These are phyloP conservation scores for Lagopus leucura DNA, from an alignment of 2,113 vertebrate genomes.

Conservation along the genomic window DNA sequence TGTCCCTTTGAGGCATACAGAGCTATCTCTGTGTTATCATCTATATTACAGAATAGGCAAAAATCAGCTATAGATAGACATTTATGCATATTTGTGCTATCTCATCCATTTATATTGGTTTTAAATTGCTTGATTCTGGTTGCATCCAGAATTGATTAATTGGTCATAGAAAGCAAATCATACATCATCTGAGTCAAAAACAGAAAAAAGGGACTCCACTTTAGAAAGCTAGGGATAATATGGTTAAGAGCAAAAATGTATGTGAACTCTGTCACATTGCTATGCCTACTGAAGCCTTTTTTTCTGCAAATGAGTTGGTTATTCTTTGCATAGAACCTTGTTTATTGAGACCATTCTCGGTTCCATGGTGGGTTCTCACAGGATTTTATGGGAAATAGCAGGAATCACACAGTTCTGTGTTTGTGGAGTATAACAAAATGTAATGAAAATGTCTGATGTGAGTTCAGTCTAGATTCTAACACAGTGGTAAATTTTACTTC, in stretches of 20 bases:
- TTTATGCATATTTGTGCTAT: not conserved
- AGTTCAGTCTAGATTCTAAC: not conserved
- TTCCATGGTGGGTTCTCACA: not conserved
- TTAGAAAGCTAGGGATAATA: not conserved
- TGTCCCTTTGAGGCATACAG: accelerated
- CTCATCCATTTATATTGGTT: not conserved
- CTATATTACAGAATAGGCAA: not conserved
- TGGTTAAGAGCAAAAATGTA: not conserved
- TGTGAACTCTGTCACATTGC: not conserved
- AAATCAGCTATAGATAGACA: not conserved
- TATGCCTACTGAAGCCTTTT: not conserved
- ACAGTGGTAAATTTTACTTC: not conserved
- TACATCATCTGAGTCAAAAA: not conserved
- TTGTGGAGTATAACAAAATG: not conserved
- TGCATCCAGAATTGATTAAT: slow-evolving; percentile 5
- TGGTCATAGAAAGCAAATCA: not conserved
- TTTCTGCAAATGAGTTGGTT: not conserved
- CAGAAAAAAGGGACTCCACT: not conserved
- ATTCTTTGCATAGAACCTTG: not conserved
- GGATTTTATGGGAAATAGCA: not conserved
- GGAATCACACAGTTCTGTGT: not conserved
- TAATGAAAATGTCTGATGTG: not conserved
- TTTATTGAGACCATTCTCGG: not conserved
- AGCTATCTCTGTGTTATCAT: not conserved
- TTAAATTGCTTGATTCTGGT: slow-evolving; percentile 14